Evolutionary conservation across 2,888 invertebrate genomes (phyloP).

Genomic region (Altica lythri): DNA sequence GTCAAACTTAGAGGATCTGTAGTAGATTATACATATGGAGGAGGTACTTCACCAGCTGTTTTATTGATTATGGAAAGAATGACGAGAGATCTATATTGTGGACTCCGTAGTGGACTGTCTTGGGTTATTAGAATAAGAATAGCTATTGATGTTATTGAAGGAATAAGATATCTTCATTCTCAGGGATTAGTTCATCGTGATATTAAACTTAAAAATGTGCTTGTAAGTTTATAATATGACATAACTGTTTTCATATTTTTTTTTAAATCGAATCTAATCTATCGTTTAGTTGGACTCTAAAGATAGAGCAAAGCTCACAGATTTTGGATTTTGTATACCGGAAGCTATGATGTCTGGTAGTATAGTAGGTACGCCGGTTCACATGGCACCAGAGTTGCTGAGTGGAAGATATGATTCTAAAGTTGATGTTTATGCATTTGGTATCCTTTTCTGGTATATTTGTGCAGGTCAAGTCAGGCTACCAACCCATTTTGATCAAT

Average conservation of each 20-base stretch:
- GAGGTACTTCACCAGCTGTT: constrained; percentile 72
- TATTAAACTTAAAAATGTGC: constrained; percentile 87
- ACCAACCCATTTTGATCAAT: constrained; percentile 80
- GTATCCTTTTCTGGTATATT: constrained; percentile 88
- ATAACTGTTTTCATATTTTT: too few species aligned
- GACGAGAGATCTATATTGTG: constrained; percentile 78
- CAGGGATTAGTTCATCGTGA: constrained; percentile 87
- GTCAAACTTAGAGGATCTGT: constrained; percentile 78
- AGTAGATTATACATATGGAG: constrained; percentile 76
- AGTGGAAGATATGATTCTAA: constrained; percentile 79
- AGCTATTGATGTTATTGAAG: constrained; percentile 82
- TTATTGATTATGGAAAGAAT: constrained; percentile 79
- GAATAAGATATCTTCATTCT: constrained; percentile 86
- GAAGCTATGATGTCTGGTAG: constrained; percentile 90
- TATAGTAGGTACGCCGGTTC: constrained; percentile 85
- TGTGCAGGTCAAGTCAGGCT: constrained; percentile 81
- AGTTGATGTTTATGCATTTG: constrained; percentile 90
- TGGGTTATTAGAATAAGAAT: constrained; percentile 70
- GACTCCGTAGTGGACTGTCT: constrained; percentile 69
- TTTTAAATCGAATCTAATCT: too few species aligned
- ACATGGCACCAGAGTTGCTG: constrained; percentile 90
- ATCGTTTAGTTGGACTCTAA: constrained; percentile 68
- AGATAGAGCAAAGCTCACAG: constrained; percentile 80
- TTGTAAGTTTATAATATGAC: too few species aligned
- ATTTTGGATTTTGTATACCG: constrained; percentile 88